These are phyloP conservation scores for Sclerurus mexicanus DNA, from an alignment of 2,113 vertebrate genomes.

Conservation along the genomic window DNA sequence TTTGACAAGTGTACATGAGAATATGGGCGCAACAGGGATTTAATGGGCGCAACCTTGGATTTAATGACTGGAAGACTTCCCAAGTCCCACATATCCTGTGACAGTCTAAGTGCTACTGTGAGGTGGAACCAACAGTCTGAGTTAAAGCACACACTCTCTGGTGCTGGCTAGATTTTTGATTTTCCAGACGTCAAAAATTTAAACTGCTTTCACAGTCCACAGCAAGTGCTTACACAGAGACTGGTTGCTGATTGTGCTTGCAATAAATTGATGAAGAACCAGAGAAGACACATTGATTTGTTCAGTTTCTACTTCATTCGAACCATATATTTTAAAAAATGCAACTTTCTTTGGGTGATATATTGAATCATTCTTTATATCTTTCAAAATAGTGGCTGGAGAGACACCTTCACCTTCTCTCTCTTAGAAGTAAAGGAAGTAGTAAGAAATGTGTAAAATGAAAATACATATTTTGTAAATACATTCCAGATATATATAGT, in stretches of 20 bases:
- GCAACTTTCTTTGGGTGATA: not conserved
- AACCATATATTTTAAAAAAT: not conserved
- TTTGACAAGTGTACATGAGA: not conserved
- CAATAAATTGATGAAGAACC: not conserved
- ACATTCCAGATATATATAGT: not conserved
- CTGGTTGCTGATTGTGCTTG: not conserved
- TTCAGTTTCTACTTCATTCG: not conserved
- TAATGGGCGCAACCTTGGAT: too few species aligned
- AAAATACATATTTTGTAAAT: not conserved
- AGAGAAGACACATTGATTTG: not conserved
- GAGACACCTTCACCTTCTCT: not conserved
- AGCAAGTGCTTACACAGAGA: not conserved
- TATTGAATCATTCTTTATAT: not conserved
- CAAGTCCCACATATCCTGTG: not conserved
- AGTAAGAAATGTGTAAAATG: not conserved
- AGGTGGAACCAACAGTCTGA: not conserved
- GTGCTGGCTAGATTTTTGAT: not conserved
- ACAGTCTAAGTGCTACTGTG: not conserved
- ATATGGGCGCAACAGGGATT: not conserved
- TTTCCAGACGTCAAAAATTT: not conserved
- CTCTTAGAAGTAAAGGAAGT: not conserved
- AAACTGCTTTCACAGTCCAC: not conserved
- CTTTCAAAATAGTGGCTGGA: not conserved
- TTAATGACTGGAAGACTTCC: not conserved
- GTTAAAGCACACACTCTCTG: not conserved